Base-by-base conservation (phyloP, 2,888 invertebrate genomes). In the Lycaena phlaeas region DNA sequence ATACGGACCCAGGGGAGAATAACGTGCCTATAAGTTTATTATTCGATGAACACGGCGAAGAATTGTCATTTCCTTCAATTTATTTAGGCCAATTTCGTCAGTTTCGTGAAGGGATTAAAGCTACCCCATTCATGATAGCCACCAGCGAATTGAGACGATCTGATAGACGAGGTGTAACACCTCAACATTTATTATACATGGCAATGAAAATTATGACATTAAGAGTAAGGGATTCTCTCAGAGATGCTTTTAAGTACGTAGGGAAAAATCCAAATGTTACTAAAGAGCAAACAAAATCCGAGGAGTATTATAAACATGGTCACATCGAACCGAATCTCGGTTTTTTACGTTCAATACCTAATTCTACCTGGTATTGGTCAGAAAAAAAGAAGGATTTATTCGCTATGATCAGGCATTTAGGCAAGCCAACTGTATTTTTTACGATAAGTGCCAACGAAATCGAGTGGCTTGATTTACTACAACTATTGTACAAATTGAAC, bases 31-130 rank as follows among this genome's bases (percentile, higher is more conserved):
- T n/a, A n/a, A n/a, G n/a, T n/a, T n/a, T n/a, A n/a, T n/a, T n/a
- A n/a, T n/a, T n/a, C n/a, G n/a, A n/a, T n/a, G n/a, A n/a, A n/a
- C 62, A 69, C 55, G 66, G 66, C 6, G 70, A 71, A 61, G 71
- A 73, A 41, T 38, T 73, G 11, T 68, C 70, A 2, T 72, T 74
- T 52, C 72, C 70, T 2, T 5, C 54, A 4, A 72, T 73, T 50
- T 76, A 75, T 54, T 54, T 42, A 14, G 72, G 72, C 3, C 28
- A 67, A 36, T 50, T 50, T 2, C 51, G 68, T 38, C 44, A 34
- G 2, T 71, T 66, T 47, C 34, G 50, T 29, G 46, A 44, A 41
- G 54, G 47, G 7, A 45, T 69, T 48, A 39, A 41, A 41, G 60
- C 59, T 2, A 65, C 68, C 48, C 62, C 62, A 14, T 65, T 52